These are phyloP conservation scores for Herpetotheres cachinnans DNA, from an alignment of 2,113 vertebrate species.

Conservation along the genomic window DNA sequence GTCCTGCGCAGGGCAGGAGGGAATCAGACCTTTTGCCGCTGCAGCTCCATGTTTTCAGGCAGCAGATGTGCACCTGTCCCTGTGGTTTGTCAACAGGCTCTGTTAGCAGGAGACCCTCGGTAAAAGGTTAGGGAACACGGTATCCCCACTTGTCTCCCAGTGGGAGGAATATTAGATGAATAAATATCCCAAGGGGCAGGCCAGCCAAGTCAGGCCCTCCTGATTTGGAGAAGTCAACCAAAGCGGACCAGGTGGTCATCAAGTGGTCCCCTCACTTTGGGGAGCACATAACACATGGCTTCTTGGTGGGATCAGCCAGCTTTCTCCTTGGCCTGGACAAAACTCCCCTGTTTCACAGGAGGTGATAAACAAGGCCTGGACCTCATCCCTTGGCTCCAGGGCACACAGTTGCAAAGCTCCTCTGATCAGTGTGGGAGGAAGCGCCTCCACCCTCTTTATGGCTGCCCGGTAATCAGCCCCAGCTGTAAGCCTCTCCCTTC, in stretches of 20 bases:
- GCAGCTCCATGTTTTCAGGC: not conserved
- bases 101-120: not conserved
- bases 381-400: slow-evolving; percentile 53
- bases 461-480: slow-evolving; percentile 50
- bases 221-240: not conserved
- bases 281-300: not conserved
- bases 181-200: not conserved
- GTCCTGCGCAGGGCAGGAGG: not conserved
- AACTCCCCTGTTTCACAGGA: not conserved
- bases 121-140: not conserved
- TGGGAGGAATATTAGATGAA: not conserved
- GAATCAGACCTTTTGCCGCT: not conserved
- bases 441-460: slow-evolving; percentile 39
- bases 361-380: slow-evolving; percentile 51
- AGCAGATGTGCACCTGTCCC: not conserved
- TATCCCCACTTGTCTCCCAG: not conserved
- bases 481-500: slow-evolving; percentile 58
- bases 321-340: not conserved
- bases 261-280: not conserved
- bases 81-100: not conserved
- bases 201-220: not conserved
- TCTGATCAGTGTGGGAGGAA: slow-evolving; percentile 64
- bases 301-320: not conserved
- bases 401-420: slow-evolving; percentile 15
- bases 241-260: not conserved